A percentile compares a stretch with the other conserved stretches of the same genome.
Evolutionary conservation across 64 coral and sea anemone species (phyloP).

Genomic region (Anthopleura sola): DNA sequence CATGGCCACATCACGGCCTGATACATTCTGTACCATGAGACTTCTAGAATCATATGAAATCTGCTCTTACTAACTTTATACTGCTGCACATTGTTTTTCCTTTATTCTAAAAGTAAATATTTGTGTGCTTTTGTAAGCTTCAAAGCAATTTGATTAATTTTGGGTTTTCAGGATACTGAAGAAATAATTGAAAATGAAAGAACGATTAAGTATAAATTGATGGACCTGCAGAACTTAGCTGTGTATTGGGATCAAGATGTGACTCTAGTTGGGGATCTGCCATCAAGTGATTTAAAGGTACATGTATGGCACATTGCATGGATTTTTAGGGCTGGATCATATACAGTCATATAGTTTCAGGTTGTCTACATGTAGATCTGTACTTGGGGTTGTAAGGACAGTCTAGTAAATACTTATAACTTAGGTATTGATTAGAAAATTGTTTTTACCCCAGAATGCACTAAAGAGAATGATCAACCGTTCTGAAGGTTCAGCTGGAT

Average conservation of each 20-base stretch:
- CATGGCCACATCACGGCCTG: too few relatives aligned
- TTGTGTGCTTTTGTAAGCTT: too few relatives aligned
- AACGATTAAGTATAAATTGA: slow-evolving; percentile 84
- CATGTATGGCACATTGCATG: neutral
- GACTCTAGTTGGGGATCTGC: slow-evolving; percentile 85
- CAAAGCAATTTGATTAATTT: neutral
- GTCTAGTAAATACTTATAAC: too few relatives aligned
- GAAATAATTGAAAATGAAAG: slow-evolving; percentile 89
- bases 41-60: too few relatives aligned
- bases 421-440: neutral
- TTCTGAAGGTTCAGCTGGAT: slow-evolving; percentile 56
- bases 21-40: too few relatives aligned
- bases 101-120: too few relatives aligned
- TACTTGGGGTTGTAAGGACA: too few relatives aligned
- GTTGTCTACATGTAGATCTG: too few relatives aligned
- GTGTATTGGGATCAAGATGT: slow-evolving; percentile 94
- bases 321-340: too few relatives aligned
- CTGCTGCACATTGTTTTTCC: too few relatives aligned
- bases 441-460: slow-evolving; percentile 42
- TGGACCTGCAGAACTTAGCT: slow-evolving; percentile 88
- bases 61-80: too few relatives aligned
- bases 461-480: slow-evolving; percentile 81
- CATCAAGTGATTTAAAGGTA: slow-evolving; percentile 88
- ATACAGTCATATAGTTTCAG: too few relatives aligned
- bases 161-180: slow-evolving; percentile 63